Evolutionary conservation across 2,797 vertebrate genomes (phyloP).

Genomic region (Crossoptilon crossoptilon): DNA sequence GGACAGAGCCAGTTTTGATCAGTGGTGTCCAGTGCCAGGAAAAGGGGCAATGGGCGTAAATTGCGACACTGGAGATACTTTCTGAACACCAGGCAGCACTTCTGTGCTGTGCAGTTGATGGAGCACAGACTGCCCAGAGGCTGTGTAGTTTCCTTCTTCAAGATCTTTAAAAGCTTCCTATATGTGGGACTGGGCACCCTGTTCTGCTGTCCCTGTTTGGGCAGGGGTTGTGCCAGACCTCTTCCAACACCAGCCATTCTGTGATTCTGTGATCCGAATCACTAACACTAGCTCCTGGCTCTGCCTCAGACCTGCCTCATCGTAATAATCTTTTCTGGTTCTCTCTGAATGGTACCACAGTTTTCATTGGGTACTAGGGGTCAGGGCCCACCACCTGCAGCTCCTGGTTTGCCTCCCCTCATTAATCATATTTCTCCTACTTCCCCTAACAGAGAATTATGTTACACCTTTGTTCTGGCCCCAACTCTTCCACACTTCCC

Average conservation of each 20-base stretch:
- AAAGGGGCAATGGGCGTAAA: not conserved
- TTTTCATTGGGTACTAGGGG: not conserved
- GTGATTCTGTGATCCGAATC: not conserved
- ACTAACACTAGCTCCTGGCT: rapidly evolving
- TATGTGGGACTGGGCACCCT: not conserved
- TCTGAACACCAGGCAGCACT: not conserved
- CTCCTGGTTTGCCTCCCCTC: not conserved
- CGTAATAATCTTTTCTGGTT: not conserved
- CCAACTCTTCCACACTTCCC: not conserved
- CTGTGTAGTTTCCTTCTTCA: not conserved
- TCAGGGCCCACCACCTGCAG: not conserved
- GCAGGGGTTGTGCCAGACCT: not conserved
- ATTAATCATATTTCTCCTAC: rapidly evolving
- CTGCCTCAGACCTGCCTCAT: rapidly evolving
- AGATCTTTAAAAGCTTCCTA: not conserved
- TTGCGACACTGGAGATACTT: not conserved
- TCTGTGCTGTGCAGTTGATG: not conserved
- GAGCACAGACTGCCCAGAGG: not conserved
- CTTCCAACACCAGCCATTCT: not conserved
- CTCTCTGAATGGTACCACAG: not conserved
- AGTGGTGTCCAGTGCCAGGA: not conserved
- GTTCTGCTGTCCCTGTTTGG: not conserved
- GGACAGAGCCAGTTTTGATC: not conserved
- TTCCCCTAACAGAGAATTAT: not conserved
- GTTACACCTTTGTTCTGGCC: not conserved